These are phyloP conservation scores for Phallusia fumigata DNA, from an alignment of 23 tunicate genomes.

Conservation along the genomic window DNA sequence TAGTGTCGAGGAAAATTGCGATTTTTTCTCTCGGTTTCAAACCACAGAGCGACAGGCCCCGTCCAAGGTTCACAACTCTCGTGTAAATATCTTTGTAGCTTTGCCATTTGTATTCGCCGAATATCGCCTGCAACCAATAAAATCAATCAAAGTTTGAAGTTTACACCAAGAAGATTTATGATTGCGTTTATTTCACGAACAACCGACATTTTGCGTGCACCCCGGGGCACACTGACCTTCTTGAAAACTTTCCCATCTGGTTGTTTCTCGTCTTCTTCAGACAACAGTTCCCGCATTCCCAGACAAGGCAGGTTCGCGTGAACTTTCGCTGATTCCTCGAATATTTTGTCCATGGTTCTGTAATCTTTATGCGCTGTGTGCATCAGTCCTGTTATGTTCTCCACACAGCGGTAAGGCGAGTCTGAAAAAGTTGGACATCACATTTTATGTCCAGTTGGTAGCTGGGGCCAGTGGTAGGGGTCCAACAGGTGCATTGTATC, in stretches of 20 bases:
- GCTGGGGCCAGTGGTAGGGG: too few species aligned
- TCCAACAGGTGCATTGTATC: too few species aligned
- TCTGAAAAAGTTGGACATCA: constrained; percentile 13
- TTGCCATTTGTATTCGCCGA: constrained; percentile 87
- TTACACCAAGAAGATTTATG: neutral
- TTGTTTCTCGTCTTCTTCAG: constrained; percentile 89
- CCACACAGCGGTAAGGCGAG: constrained; percentile 69
- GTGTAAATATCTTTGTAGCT: constrained; percentile 53
- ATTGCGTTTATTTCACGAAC: neutral
- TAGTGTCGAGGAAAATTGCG: constrained; percentile 90
- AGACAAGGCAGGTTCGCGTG: constrained; percentile 40
- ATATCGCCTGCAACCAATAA: constrained; percentile 51
- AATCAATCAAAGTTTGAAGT: neutral
- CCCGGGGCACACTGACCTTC: constrained; percentile 38
- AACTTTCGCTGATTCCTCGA: constrained; percentile 57
- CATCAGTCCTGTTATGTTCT: constrained; percentile 31
- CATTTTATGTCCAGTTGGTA: too few species aligned
- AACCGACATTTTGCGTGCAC: too few species aligned
- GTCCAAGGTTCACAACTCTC: constrained; percentile 47
- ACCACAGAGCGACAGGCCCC: constrained; percentile 61
- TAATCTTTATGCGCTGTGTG: constrained; percentile 32
- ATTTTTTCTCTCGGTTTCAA: constrained; percentile 62
- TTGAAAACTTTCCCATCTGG: constrained; percentile 94
- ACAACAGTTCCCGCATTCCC: constrained; percentile 78
- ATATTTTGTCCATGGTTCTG: constrained; percentile 49